Evolutionary conservation across 2,888 invertebrate species (phyloP), one percentile per base, ranked within the genome.

Genomic region (Cerceris ruficornis): DNA sequence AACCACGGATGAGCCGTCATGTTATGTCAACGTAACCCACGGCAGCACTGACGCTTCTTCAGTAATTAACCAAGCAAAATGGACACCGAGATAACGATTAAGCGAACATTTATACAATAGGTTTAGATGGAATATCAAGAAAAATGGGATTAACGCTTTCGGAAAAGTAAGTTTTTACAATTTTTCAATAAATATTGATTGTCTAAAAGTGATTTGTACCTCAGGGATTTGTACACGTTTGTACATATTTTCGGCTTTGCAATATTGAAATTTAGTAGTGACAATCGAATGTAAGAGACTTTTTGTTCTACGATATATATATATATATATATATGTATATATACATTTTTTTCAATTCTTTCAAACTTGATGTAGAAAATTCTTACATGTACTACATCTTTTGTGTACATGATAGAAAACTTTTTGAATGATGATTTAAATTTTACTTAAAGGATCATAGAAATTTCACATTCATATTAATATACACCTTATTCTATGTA

Each of bases 41-140:
- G 91, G 91, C 91, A 92, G 91, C 92, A 91, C 91, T 88, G 91
- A 91, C 90, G 92, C 89, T 90, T 90, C 90, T 87, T 85, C 83
- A 88, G 88, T 92, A 92, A 92, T 92, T 92, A 92, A 91, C 92
- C 92, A 91, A 92, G 92, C 92, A 92, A 92, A 92, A 92, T 92
- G 92, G 92, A 92, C 91, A 92, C 92, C 91, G 83, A 91, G 91
- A 92, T 92, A 92, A 91, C 91, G 90, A 92, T 92, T 91, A 89
- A 91, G 85, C 87, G 88, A 89, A 89, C 86, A 85, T 83, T 86
- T 87, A 85, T 87, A 82, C 83, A 83, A 86, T 89, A 87, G 85
- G 86, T 88, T 88, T 87, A 88, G 88, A 89, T 90, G 87, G 86
- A 87, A 87, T 84, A 70, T 81, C 72, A 77, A 79, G 77, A 67